Base-by-base conservation (phyloP, 2,888 invertebrate genomes). In the Yponomeuta cagnagella region DNA sequence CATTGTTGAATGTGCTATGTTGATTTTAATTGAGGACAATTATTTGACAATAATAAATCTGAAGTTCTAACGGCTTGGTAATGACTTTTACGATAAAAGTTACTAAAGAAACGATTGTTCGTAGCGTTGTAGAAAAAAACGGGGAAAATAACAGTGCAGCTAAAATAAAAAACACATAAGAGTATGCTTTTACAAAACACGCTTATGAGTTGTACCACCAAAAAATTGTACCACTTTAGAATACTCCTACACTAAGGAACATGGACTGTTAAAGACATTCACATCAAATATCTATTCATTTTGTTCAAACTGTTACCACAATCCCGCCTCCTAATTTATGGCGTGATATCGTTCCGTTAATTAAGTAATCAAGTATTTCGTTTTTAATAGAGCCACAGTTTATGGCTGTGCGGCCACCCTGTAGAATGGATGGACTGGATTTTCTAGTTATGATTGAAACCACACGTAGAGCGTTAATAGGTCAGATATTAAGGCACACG, bases 371-470 rank as follows among this genome's bases (percentile, higher is more conserved):
- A 58, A 58, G 52, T 58, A 5, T 58, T 58, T 58, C 52, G 52
- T 15, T 58, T 52, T 58, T 58, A 58, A 58, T 58, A 58, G 52
- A 58, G 12, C 52, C 15, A 58, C 15, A n/a, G 23, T 69, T 69
- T 69, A 69, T 48, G 68, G 48, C 31, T 52, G 68, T 9, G 37
- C 37, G 37, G 67, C 37, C 15, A 31, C 12, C 37, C 37, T 15
- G 33, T n/a, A 43, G 9, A 67, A 69, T 8, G 48, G 31, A 12
- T 37, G 37, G 43, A 69, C 68, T 30, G 48, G 68, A 69, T 52
- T 52, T 48, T 69, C 68, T 10, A 48, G 48, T 69, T 69, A 68
- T 68, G 48, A 69, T 48, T 30, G 68, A 15, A 48, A 68, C 68
- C 68, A 37, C 68, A 68, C 68, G 12, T 37, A 37, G 37, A 4